Evolutionary conservation across 2,113 vertebrate species (phyloP).

Genomic region (Brachyhypopomus occidentalis): DNA sequence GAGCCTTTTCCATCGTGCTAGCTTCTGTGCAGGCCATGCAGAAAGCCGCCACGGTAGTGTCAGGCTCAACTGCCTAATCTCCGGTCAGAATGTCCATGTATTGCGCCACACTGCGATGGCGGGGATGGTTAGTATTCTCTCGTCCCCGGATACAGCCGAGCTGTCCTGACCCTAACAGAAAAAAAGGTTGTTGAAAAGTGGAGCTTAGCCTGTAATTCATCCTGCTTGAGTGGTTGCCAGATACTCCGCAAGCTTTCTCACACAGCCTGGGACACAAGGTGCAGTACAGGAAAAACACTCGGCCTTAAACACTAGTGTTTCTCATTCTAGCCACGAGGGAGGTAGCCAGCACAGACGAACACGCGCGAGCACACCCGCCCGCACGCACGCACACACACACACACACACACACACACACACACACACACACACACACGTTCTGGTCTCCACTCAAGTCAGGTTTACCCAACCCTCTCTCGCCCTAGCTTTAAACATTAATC

Average conservation of each 20-base stretch:
- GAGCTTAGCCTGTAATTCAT: conserved; percentile 64
- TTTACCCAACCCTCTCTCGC: background rate
- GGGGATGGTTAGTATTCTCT: conserved; percentile 35
- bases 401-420: conserved; percentile 5
- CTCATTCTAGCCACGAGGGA: conserved; percentile 47
- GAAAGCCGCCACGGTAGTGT: conserved; percentile 8
- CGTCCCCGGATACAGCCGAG: conserved; percentile 36
- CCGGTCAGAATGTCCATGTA: conserved; percentile 35
- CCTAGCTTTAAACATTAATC: conserved; percentile 18
- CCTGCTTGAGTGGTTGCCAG: conserved; percentile 62
- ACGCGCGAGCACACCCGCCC: conserved; percentile 11
- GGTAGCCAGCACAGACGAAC: conserved; percentile 40
- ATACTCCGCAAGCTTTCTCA: conserved; percentile 51
- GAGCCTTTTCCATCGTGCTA: conserved; percentile 14
- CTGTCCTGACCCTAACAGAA: conserved; percentile 43
- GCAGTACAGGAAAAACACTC: conserved; percentile 44
- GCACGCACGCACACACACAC: background rate
- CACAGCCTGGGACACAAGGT: conserved; percentile 46
- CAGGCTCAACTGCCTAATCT: conserved; percentile 33
- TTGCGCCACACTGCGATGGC: conserved; percentile 28
- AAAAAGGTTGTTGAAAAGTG: conserved; percentile 50
- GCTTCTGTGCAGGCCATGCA: conserved; percentile 35
- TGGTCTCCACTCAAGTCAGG: conserved; percentile 11
- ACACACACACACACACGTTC: conserved; percentile 35
- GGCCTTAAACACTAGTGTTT: conserved; percentile 43